These are phyloP conservation scores for Altica lythri DNA, from an alignment of 2,888 invertebrate species.

Conservation along the genomic window DNA sequence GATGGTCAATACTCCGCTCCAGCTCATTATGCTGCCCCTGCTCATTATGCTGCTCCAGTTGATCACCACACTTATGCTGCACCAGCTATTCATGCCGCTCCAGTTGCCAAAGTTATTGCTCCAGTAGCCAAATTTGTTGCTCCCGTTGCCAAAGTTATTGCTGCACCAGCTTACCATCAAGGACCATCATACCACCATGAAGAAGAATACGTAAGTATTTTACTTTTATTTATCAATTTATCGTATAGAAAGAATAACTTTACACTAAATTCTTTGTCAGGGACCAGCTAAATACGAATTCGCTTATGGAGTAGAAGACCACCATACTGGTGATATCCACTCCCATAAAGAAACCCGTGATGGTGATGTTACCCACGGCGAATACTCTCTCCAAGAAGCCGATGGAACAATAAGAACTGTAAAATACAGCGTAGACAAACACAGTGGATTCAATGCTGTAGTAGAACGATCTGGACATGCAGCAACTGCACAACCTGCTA, in stretches of 20 bases:
- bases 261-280: constrained; percentile 46
- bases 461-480: constrained; percentile 58
- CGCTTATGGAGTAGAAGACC: constrained; percentile 63
- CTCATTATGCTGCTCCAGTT: constrained; percentile 20
- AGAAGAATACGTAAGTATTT: constrained; percentile 34
- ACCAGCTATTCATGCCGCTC: constrained; percentile 23
- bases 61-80: constrained; percentile 24
- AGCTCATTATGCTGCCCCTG: constrained; percentile 13
- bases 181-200: constrained; percentile 33
- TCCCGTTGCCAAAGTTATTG: constrained; percentile 30
- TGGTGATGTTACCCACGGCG: constrained; percentile 62
- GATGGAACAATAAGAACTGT: constrained; percentile 64
- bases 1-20: constrained; percentile 15
- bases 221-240: too few relatives aligned
- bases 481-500: constrained; percentile 18
- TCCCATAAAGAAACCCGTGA: constrained; percentile 62
- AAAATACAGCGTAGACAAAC: constrained; percentile 63
- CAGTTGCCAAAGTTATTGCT: constrained; percentile 17
- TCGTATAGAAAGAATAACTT: too few relatives aligned
- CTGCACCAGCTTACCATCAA: constrained; percentile 21
- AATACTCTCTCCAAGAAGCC: constrained; percentile 63
- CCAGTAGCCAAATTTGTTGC: constrained; percentile 26
- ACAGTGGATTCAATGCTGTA: constrained; percentile 59
- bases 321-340: constrained; percentile 63
- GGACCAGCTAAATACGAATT: constrained; percentile 64